phyloP scores from a whole-genome alignment of 2,113 vertebrate genomes.

The Thymallus thymallus region DNA sequence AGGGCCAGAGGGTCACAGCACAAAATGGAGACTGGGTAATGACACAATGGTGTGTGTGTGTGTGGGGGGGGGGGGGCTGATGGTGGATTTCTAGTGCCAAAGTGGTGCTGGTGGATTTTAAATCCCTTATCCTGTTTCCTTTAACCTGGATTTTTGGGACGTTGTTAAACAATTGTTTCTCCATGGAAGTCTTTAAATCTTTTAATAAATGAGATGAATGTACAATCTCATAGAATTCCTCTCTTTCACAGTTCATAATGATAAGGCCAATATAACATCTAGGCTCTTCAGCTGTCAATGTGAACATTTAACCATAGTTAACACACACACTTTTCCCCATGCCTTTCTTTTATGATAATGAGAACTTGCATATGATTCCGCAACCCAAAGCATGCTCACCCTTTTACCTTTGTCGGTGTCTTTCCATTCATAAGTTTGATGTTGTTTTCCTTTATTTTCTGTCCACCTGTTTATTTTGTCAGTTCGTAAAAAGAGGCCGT shows the following conservation, averaged over 20 bases:
- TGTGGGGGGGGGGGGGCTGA: constrained; percentile 8
- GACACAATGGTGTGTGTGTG: constrained; percentile 76
- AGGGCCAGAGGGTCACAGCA: constrained; percentile 89
- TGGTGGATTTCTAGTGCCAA: too few species aligned
- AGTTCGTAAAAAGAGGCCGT: constrained; percentile 99
- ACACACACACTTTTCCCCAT: constrained; percentile 7
- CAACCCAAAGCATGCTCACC: constrained; percentile 49
- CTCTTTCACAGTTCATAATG: neutral
- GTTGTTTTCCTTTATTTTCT: constrained; percentile 63
- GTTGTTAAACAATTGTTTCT: too few species aligned
- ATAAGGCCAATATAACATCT: neutral
- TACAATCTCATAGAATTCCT: neutral
- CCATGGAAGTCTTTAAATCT: neutral
- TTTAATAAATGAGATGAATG: neutral
- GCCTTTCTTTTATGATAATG: neutral
- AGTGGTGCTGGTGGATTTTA: too few species aligned
- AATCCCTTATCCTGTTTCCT: too few species aligned
- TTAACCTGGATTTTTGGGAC: too few species aligned
- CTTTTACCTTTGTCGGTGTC: constrained; percentile 52
- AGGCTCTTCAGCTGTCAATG: too few species aligned
- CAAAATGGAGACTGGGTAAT: constrained; percentile 94
- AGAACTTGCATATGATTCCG: constrained; percentile 35
- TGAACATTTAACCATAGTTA: too few species aligned
- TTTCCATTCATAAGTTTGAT: constrained; percentile 85
- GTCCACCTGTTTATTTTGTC: constrained; percentile 86